Evolutionary conservation across 2,797 vertebrate genomes (phyloP).

Genomic region (Sciurus vulgaris): DNA sequence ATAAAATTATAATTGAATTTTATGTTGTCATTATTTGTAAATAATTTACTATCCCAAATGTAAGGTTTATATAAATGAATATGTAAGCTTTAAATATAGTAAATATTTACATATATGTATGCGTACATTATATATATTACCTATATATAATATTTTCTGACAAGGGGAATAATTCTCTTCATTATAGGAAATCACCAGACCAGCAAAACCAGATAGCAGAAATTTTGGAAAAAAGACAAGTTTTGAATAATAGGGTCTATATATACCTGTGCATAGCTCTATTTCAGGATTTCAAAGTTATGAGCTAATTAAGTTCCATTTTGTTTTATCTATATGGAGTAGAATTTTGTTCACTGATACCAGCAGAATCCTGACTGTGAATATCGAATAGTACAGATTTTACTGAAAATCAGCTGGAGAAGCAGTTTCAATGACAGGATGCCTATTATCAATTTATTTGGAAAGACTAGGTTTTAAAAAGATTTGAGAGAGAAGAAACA

Average conservation of each 20-base stretch:
- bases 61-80: not conserved
- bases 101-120: too few relatives aligned
- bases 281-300: not conserved
- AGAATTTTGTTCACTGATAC: not conserved
- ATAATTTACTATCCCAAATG: not conserved
- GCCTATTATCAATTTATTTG: not conserved
- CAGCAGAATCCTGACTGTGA: not conserved
- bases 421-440: not conserved
- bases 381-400: not conserved
- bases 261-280: not conserved
- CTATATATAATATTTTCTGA: not conserved
- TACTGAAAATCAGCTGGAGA: not conserved
- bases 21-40: not conserved
- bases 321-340: not conserved
- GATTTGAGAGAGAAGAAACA: not conserved
- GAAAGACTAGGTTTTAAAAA: not conserved
- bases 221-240: not conserved
- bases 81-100: not conserved
- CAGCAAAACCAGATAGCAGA: not conserved
- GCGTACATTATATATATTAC: too few relatives aligned
- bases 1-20: not conserved
- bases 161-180: not conserved
- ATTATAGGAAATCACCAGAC: not conserved
- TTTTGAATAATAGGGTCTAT: not conserved
- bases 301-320: not conserved